phyloP scores from a whole-genome alignment of 2,888 invertebrate genomes.

The Temnothorax ravouxi region DNA sequence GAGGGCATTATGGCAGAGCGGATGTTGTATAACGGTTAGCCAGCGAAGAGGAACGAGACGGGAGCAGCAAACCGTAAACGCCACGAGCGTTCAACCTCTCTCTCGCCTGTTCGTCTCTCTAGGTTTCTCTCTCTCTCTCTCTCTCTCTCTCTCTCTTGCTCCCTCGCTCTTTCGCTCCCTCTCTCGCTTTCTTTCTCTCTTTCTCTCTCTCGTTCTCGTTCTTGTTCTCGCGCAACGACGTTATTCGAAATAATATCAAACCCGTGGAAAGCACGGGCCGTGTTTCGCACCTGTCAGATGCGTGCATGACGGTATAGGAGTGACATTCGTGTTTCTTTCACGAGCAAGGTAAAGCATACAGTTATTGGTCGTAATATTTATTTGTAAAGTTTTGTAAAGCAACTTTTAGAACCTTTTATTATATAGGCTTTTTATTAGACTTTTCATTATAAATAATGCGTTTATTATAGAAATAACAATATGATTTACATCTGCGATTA shows the following conservation, averaged over 20 bases:
- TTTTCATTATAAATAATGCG: not conserved
- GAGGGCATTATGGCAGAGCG: conserved; percentile 84
- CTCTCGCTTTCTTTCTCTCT: conserved; percentile 23
- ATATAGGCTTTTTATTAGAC: no score
- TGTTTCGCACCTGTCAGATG: conserved; percentile 66
- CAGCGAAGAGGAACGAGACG: conserved; percentile 86
- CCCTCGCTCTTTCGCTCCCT: not conserved
- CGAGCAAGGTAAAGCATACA: not conserved
- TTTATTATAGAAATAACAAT: not conserved
- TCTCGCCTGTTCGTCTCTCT: conserved; percentile 13
- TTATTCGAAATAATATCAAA: conserved; percentile 66
- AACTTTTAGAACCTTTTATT: not conserved
- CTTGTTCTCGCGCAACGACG: conserved; percentile 42
- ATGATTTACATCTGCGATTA: not conserved
- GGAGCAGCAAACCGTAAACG: conserved; percentile 85
- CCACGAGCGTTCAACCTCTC: conserved; percentile 81
- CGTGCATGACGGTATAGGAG: conserved; percentile 26
- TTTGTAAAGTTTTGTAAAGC: not conserved
- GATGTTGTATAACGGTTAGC: conserved; percentile 87
- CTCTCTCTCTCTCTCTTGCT: conserved; percentile 19
- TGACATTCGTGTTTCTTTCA: conserved; percentile 46
- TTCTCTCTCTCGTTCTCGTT: not conserved
- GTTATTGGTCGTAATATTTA: conserved; percentile 42
- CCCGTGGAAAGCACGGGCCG: conserved; percentile 50
- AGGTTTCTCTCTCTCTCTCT: conserved; percentile 10